These are phyloP conservation scores for Astyanax mexicanus DNA, from an alignment of 2,797 vertebrate genomes.

Conservation along the genomic window DNA sequence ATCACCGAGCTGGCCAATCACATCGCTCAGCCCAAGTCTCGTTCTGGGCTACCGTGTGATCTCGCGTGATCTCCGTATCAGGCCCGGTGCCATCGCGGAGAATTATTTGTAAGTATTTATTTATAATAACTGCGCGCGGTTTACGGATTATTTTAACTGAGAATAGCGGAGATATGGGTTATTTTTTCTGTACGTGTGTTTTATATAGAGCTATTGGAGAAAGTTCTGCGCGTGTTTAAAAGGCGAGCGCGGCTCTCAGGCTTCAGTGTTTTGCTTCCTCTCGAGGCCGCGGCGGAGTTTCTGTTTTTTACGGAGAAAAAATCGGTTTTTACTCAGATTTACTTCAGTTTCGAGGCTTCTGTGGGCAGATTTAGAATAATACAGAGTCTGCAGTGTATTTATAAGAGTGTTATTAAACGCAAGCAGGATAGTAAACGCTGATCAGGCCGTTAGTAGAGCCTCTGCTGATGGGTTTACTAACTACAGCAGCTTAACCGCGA, in stretches of 20 bases:
- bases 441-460: background rate
- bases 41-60: conserved; percentile 29
- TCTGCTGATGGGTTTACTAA: background rate
- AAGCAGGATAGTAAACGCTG: too few relatives aligned
- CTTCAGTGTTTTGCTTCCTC: conserved; percentile 50
- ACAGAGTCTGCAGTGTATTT: too few relatives aligned
- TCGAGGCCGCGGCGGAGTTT: conserved; percentile 45
- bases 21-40: conserved; percentile 53
- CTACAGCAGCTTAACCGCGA: conserved; percentile 40
- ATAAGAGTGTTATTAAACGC: too few relatives aligned
- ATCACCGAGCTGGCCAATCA: conserved; percentile 52
- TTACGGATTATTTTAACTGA: background rate
- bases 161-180: background rate
- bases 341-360: too few relatives aligned
- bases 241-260: conserved; percentile 11
- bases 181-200: background rate
- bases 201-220: background rate
- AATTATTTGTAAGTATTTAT: conserved; percentile 61
- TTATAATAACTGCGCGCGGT: background rate
- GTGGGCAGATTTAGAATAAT: too few relatives aligned
- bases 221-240: background rate
- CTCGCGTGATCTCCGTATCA: conserved; percentile 61
- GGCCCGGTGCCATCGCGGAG: conserved; percentile 53
- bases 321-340: too few relatives aligned
- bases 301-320: too few relatives aligned